Evolutionary conservation across 1,140 invertebrate species (phyloP).

Genomic region (Calliphora vicina): DNA sequence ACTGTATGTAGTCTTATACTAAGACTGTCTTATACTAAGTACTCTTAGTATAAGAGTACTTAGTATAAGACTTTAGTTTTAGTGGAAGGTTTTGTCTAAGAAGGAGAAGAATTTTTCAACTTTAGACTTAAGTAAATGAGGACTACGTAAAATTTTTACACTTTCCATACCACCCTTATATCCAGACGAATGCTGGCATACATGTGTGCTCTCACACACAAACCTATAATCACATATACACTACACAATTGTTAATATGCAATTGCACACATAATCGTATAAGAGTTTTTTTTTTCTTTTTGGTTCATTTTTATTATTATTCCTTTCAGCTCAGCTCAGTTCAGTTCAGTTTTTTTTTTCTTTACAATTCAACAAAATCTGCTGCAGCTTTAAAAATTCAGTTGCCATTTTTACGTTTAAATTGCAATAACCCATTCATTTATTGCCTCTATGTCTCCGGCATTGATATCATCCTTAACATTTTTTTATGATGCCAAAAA

Average conservation of each 20-base stretch:
- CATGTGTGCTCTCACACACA: too few relatives aligned
- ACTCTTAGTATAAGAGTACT: too few relatives aligned
- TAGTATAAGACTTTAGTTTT: too few relatives aligned
- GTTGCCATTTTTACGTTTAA: constrained; percentile 20
- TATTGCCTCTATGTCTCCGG: constrained; percentile 2
- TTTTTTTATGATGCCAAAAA: constrained; percentile 12
- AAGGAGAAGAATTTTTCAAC: too few relatives aligned
- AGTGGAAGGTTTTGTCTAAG: too few relatives aligned
- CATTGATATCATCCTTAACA: not conserved
- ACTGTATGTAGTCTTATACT: too few relatives aligned
- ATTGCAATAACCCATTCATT: constrained; percentile 26
- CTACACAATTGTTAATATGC: constrained; percentile 11
- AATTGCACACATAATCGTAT: constrained; percentile 21
- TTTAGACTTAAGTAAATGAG: too few relatives aligned
- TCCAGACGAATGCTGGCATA: too few relatives aligned
- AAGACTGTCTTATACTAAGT: too few relatives aligned
- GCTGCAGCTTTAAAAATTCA: not conserved
- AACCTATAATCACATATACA: too few relatives aligned
- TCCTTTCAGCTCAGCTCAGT: not conserved
- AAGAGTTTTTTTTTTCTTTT: not conserved
- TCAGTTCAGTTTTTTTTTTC: not conserved
- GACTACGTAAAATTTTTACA: too few relatives aligned
- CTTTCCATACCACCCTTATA: too few relatives aligned
- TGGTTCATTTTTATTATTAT: not conserved
- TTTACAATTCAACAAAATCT: not conserved